Base-by-base conservation (phyloP, 2,888 invertebrate species). In the Ichneumoninae sp. region DNA sequence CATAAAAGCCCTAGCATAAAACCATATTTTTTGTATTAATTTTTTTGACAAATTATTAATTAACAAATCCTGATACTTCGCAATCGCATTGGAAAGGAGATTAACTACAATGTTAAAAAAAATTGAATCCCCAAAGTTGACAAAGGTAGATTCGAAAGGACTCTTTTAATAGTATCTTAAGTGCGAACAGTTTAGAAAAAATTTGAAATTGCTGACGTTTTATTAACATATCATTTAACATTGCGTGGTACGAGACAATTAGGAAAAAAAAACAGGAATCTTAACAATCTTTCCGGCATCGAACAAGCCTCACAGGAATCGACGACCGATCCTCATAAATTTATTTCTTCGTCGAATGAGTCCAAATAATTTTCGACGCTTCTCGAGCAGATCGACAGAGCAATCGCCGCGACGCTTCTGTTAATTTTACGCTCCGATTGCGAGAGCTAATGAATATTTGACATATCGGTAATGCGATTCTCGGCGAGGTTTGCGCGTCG, bases 401-500 rank as follows among this genome's bases (percentile, higher is more conserved):
- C 22, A 76, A 26, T 68, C 36, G 52, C 3, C 52, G 30, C n/a
- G 26, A n/a, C 47, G 54, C 19, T 26, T 16, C 33, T 10, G 19
- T 57, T 68, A 40, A 70, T 60, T 70, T 79, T 60, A 79, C 70
- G 70, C 63, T 79, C 2, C 70, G 47, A 69, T 54, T 30, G 10
- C 16, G n/a, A 30, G 26, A 22, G 50, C 16, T 52, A 54, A 68
- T 40, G 16, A 66, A 54, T 76, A 54, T 76, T 66, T 66, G 66
- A 66, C 66, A 66, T 30, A 22, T 40, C 52, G 50, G n/a, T 54
- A 52, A 76, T 76, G 30, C 66, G 22, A 40, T 57, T 30, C 57
- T 57, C 22, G 52, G 66, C 10, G 54, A 19, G 54, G n/a, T 22
- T 54, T 8, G 54, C 22, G 26, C 22, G 22, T 13, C 26, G 57